phyloP scores from a whole-genome alignment of 30 jellyfish, hydroid and myxozoan genomes.

The Cassiopea xamachana region DNA sequence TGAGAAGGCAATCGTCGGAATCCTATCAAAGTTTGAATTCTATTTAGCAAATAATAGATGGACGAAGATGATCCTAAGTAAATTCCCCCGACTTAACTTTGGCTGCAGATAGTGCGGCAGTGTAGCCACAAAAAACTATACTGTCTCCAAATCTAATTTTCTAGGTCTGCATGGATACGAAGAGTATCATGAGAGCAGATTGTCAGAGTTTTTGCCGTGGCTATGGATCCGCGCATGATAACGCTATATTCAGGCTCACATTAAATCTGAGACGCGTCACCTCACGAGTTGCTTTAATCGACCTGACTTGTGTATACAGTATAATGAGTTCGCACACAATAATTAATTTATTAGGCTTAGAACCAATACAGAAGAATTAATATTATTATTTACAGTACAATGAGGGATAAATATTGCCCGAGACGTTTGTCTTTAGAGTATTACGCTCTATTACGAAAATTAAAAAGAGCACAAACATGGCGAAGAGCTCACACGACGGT shows the following conservation, averaged over 20 bases:
- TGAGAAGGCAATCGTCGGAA: conserved; percentile 38
- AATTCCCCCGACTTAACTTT: conserved; percentile 52
- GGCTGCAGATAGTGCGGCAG: conserved; percentile 56
- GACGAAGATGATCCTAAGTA: conserved; percentile 52
- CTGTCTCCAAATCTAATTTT: conserved; percentile 45
- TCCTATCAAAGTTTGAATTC: conserved; percentile 48
- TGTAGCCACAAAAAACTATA: conserved; percentile 36
- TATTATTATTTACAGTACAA: background rate
- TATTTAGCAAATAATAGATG: conserved; percentile 39
- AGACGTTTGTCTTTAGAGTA: conserved; percentile 12
- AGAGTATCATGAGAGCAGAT: background rate
- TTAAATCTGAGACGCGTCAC: background rate
- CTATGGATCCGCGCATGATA: background rate
- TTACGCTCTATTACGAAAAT: background rate
- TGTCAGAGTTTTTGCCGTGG: background rate
- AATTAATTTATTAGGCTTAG: conserved; percentile 66
- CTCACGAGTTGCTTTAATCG: background rate
- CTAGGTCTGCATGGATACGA: conserved; percentile 9
- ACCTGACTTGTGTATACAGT: background rate
- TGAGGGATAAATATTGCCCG: conserved; percentile 3
- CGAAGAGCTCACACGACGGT: background rate
- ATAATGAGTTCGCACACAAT: conserved; percentile 45
- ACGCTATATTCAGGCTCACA: background rate
- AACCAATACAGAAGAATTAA: conserved; percentile 61
- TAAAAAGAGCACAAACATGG: background rate